Base-by-base conservation (phyloP, 2,797 vertebrate genomes). In the Karalla daura region DNA sequence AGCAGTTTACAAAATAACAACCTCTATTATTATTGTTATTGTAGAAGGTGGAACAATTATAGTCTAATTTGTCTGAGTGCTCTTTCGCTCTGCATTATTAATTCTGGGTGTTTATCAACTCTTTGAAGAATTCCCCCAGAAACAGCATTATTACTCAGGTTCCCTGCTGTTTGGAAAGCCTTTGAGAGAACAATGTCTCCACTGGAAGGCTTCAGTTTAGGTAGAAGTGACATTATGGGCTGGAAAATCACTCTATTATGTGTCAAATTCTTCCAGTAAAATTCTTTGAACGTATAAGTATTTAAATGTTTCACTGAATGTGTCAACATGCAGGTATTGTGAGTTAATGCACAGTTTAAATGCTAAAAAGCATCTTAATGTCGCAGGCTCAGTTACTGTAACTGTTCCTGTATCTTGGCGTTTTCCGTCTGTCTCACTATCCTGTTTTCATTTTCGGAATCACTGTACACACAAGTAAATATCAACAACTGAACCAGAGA, bases 11-110 rank as follows among this genome's bases (percentile, higher is more conserved):
- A 32, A 45, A 12, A 41, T 7, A 36, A 7, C 9, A 44, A 41
- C 37, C 30, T 10, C 13, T 1, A 0, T 18, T 39, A 10, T 12
- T 10, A 5, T 17, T 7, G 0, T 28, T n/a, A 15, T 17, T 0
- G 25, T 5, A 21, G 1, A 25, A 1, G 30, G 14, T n/a, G n/a
- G n/a, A n/a, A n/a, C n/a, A n/a, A n/a, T n/a, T n/a, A n/a, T n/a
- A n/a, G n/a, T n/a, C n/a, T n/a, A n/a, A n/a, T n/a, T n/a, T n/a
- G n/a, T n/a, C n/a, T n/a, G n/a, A n/a, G n/a, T n/a, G n/a, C n/a
- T n/a, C 11, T 7, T 46, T 24, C 5, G 7, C 3, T n/a, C 1
- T 11, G 33, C n/a, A 11, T 35, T 2, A 8, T 14, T 32, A 4
- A 33, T 33, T 33, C 32, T 14, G 32, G 32, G 32, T 33, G 7